Conservation (phyloP, 1,140 invertebrate genomes). For the Drosophila nikananu region DNA sequence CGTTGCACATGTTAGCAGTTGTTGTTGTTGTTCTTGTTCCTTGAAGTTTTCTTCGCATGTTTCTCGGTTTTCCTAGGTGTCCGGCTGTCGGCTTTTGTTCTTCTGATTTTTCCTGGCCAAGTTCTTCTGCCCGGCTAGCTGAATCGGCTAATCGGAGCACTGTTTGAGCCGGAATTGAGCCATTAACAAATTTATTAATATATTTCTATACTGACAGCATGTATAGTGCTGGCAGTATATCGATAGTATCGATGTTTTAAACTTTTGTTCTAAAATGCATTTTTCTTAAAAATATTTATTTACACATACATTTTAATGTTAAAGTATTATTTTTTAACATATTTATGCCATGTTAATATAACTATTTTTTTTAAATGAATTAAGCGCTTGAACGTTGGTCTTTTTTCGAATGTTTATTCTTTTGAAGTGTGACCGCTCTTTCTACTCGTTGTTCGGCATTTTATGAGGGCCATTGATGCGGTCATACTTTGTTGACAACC, state of each 20-base stretch:
- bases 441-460: no score
- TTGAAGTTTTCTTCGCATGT: conserved; percentile 23
- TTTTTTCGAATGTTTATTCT: no score
- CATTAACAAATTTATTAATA: conserved; percentile 54
- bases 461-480: no score
- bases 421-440: no score
- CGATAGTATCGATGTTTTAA: background rate
- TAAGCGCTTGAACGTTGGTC: no score
- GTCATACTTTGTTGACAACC: no score
- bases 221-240: background rate
- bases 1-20: conserved; percentile 63
- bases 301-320: no score
- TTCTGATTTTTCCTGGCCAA: background rate
- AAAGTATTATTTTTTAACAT: no score
- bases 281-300: background rate
- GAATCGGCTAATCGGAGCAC: conserved; percentile 5
- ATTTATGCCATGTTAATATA: no score
- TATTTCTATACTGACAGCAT: conserved; percentile 37
- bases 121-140: conserved; percentile 17
- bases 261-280: background rate
- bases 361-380: no score
- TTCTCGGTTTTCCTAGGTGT: background rate
- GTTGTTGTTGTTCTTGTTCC: conserved; percentile 17
- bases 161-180: conserved; percentile 15
- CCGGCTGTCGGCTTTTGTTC: background rate